phyloP scores from a whole-genome alignment of 2,113 vertebrate species.

The Camarhynchus parvulus region DNA sequence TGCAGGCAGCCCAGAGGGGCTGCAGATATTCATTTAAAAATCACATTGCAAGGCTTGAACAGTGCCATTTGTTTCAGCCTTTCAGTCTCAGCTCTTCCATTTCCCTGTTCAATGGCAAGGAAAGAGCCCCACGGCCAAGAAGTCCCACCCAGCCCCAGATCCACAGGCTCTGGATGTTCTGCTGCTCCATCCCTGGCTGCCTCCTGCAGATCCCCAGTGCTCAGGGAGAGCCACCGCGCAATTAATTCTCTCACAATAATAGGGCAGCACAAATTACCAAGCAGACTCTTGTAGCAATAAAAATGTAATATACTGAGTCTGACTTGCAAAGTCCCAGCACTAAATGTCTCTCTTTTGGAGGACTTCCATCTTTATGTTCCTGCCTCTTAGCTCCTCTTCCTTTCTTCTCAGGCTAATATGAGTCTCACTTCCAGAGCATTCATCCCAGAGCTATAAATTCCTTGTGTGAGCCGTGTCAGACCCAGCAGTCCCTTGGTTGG shows the following conservation, averaged over 20 bases:
- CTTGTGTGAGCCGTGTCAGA: neutral
- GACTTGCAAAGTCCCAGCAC: neutral
- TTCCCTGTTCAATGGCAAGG: neutral
- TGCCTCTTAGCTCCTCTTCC: neutral
- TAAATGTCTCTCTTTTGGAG: conserved; percentile 38
- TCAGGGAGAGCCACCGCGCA: neutral
- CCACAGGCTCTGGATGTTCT: neutral
- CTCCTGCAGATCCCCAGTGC: neutral
- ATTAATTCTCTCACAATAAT: conserved; percentile 48
- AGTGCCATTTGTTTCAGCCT: neutral
- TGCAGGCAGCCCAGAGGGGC: neutral
- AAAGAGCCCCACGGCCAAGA: neutral
- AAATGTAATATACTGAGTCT: conserved; percentile 24
- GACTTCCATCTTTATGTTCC: conserved; percentile 17
- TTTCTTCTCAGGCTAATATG: neutral
- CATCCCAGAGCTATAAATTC: neutral
- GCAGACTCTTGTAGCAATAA: conserved; percentile 48
- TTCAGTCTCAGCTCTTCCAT: neutral
- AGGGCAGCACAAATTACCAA: conserved; percentile 51
- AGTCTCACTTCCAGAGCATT: neutral
- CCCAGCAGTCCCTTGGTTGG: neutral
- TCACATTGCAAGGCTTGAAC: neutral
- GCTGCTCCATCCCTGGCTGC: neutral
- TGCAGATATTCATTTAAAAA: neutral
- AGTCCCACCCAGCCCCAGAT: neutral